phyloP scores from a whole-genome alignment of 2,888 invertebrate genomes.

The Pecten maximus region DNA sequence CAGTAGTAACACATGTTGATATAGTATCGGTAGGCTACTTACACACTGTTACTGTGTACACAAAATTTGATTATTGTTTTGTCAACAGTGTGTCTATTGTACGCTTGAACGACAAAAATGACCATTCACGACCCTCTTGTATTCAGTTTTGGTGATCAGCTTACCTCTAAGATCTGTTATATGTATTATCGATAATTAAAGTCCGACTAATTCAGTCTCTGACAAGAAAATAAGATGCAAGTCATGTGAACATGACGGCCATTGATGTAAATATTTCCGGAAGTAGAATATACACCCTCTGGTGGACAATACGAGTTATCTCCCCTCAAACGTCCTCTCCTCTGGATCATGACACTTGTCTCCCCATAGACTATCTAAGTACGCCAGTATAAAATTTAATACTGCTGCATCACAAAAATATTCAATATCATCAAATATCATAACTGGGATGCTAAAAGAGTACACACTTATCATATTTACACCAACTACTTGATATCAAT shows the following conservation, averaged over 20 bases:
- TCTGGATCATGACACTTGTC: too few relatives aligned
- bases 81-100: not conserved
- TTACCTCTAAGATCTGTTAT: not conserved
- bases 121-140: not conserved
- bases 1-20: too few relatives aligned
- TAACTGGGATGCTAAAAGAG: too few relatives aligned
- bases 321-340: not conserved
- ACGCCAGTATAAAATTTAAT: too few relatives aligned
- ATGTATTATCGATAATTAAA: not conserved
- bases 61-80: not conserved
- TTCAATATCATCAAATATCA: too few relatives aligned
- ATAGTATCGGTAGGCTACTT: too few relatives aligned
- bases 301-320: conserved; percentile 6
- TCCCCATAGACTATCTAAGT: too few relatives aligned
- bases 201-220: not conserved
- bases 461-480: too few relatives aligned
- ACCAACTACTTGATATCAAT: too few relatives aligned
- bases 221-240: conserved; percentile 26
- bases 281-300: conserved; percentile 30
- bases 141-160: not conserved
- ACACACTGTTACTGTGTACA: too few relatives aligned
- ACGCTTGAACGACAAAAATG: not conserved
- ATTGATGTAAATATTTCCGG: conserved; percentile 33
- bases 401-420: too few relatives aligned
- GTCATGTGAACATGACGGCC: conserved; percentile 33